Conservation (phyloP, 2,888 invertebrate species). For the Tupiocoris notatus region DNA sequence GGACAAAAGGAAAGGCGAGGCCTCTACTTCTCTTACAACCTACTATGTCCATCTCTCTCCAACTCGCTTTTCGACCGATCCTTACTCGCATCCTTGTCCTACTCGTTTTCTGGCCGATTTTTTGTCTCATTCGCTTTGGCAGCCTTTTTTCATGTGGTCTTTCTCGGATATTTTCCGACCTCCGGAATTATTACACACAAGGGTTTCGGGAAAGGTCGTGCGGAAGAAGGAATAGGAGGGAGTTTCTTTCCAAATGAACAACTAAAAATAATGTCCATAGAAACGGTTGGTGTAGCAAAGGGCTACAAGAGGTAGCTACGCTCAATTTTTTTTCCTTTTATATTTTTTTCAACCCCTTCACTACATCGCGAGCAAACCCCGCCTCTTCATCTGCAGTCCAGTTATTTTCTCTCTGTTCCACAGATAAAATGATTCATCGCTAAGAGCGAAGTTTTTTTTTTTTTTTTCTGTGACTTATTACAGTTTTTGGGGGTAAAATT, state of each 20-base stretch:
- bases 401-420: constrained; percentile 18
- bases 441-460: constrained; percentile 5
- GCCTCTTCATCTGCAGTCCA: constrained; percentile 4
- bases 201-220: constrained; percentile 9
- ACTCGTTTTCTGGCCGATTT: background rate
- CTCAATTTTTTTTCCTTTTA: constrained; percentile 15
- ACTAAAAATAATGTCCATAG: constrained; percentile 32
- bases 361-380: constrained; percentile 4
- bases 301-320: constrained; percentile 9
- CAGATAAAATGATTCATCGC: constrained; percentile 27
- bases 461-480: background rate
- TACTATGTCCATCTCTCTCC: background rate
- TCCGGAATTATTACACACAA: constrained; percentile 26
- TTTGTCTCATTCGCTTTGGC: constrained; percentile 1
- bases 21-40: background rate
- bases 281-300: constrained; percentile 6
- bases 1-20: background rate
- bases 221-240: background rate
- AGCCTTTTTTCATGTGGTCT: background rate
- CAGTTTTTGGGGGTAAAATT: background rate
- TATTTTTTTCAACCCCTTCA: background rate
- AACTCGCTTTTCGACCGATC: background rate
- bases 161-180: constrained; percentile 10
- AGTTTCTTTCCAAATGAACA: constrained; percentile 39
- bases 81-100: background rate